phyloP scores from a whole-genome alignment of 2,113 vertebrate genomes.

The Psettodes erumei region DNA sequence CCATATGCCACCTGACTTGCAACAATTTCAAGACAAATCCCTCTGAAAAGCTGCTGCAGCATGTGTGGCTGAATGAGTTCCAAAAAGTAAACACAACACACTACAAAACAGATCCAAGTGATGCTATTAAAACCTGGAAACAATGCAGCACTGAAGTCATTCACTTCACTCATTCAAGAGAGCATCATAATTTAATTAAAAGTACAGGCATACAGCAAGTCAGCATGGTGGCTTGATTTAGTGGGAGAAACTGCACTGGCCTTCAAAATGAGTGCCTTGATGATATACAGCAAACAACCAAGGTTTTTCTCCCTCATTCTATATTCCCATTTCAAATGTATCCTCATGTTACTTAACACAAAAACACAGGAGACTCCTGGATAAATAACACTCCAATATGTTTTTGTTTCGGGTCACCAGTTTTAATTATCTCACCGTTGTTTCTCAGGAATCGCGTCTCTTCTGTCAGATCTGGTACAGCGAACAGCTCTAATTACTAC shows the following conservation, averaged over 20 bases:
- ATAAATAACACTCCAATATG: too few relatives aligned
- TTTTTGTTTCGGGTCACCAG: too few relatives aligned
- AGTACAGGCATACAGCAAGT: background rate
- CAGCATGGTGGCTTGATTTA: background rate
- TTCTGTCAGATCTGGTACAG: background rate
- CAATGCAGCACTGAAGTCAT: background rate
- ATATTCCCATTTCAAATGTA: background rate
- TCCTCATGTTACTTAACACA: background rate
- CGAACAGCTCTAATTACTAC: background rate
- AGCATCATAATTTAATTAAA: background rate
- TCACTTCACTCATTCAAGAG: conserved; percentile 12
- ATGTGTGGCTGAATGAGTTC: background rate
- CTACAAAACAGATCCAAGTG: background rate
- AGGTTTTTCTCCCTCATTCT: background rate
- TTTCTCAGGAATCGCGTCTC: too few relatives aligned
- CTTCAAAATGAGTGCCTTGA: background rate
- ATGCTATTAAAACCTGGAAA: background rate
- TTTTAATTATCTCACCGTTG: too few relatives aligned
- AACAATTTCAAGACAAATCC: background rate
- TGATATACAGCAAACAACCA: too few relatives aligned
- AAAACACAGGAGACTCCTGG: too few relatives aligned
- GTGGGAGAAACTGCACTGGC: background rate
- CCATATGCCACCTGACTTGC: background rate
- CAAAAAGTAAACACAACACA: conserved; percentile 1
- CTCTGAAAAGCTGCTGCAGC: background rate